Evolutionary conservation across 2,888 invertebrate species (phyloP), one percentile per base, ranked within the genome.

Genomic region (Zele albiditarsus): DNA sequence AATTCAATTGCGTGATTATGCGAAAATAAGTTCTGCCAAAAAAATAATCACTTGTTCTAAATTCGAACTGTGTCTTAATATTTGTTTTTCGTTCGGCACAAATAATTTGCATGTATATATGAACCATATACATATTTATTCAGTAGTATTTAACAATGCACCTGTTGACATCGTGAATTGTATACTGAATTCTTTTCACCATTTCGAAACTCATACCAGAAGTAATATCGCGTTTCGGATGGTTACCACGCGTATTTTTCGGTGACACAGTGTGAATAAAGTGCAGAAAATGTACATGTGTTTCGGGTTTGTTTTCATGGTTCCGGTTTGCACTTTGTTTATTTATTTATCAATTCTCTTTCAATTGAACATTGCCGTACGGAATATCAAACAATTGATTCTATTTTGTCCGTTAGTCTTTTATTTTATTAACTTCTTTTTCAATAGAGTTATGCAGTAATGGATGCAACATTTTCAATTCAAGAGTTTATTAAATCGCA

Each of bases 81-180:
- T 38, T 38, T 38, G 12, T 1, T 38, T 8, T 12, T 38, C 31
- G 28, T 28, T 33, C 28, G 12, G 10, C 20, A 23, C 14, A 23
- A 6, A 38, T 72, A 25, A 20, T 25, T 25, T 33, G 16, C n/a
- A 10, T 10, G n/a, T 53, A 33, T n/a, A 6, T 38, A 12, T 38
- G 46, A 20, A 46, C 42, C 2, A 65, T 58, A 33, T 2, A 66
- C 33, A 16, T 28, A 71, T 65, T 14, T 20, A 53, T n/a, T 31
- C 3, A 63, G 25, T 31, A n/a, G 58, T 62, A 38, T 76, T 53
- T 28, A 60, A 25, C 67, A 66, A 42, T 62, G 70, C 67, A 75
- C 77, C 75, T 77, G 77, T 77, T 77, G 77, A 75, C 73, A 60
- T 62, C 38, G 53, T 69, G 60, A 70, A 75, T 28, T 42, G 38